Conservation (phyloP, 2,113 vertebrate genomes). For the Cyprinodon tularosa region DNA sequence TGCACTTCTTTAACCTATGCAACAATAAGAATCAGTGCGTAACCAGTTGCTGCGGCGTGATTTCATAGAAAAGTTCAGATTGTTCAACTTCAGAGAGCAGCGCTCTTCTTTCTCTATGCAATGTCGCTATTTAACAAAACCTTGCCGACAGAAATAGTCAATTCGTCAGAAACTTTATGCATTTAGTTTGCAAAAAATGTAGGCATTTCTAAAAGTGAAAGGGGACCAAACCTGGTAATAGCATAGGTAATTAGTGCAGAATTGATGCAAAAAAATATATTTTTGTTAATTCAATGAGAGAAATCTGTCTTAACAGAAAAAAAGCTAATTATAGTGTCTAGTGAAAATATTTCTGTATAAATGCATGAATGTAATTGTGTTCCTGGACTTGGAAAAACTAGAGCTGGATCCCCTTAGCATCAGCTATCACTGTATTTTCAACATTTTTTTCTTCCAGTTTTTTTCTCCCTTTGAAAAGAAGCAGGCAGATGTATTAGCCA, state of each 20-base stretch:
- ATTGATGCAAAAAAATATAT: not conserved
- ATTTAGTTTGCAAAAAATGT: too few relatives aligned
- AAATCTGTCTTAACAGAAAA: not conserved
- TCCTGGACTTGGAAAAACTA: conserved; percentile 42
- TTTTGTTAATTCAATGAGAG: not conserved
- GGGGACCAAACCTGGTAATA: not conserved
- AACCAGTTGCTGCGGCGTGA: too few relatives aligned
- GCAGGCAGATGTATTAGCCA: conserved; percentile 76
- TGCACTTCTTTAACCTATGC: too few relatives aligned
- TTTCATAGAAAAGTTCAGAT: too few relatives aligned
- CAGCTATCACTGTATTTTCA: conserved; percentile 61
- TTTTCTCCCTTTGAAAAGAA: conserved; percentile 54
- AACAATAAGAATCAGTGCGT: too few relatives aligned
- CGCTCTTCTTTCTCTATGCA: too few relatives aligned
- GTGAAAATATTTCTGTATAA: conserved; percentile 30
- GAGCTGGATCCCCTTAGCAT: conserved; percentile 43
- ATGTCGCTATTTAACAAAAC: too few relatives aligned
- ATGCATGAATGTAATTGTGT: conserved; percentile 32
- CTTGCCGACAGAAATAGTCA: too few relatives aligned
- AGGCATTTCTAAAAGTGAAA: too few relatives aligned
- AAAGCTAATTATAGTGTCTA: too few relatives aligned
- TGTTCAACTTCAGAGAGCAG: too few relatives aligned
- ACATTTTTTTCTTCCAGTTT: conserved; percentile 63
- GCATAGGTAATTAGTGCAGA: not conserved
- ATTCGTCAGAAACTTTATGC: too few relatives aligned